Evolutionary conservation across 1,140 invertebrate species (phyloP).

Genomic region (Hyphantria cunea): DNA sequence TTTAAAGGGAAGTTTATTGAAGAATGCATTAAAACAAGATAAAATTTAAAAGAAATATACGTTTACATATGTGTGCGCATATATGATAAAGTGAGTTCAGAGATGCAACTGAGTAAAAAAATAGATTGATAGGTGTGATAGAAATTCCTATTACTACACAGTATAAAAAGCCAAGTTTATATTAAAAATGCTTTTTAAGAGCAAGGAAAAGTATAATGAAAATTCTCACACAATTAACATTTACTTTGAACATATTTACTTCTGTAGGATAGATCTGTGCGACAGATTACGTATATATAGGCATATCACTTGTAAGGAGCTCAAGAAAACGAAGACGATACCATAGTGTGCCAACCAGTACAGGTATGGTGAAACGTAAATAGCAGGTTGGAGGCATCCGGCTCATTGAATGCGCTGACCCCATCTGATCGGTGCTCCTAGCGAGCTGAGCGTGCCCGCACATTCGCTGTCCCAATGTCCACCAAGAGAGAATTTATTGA

Average conservation of each 20-base stretch:
- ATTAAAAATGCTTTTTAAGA: too few relatives aligned
- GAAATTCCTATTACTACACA: too few relatives aligned
- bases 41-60: too few relatives aligned
- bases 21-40: too few relatives aligned
- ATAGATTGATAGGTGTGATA: too few relatives aligned
- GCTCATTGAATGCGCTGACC: constrained; percentile 80
- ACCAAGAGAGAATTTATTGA: constrained; percentile 46
- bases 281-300: constrained; percentile 38
- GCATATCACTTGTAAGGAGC: constrained; percentile 46
- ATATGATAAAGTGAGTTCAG: too few relatives aligned
- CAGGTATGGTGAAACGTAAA: constrained; percentile 77
- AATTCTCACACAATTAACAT: constrained; percentile 1
- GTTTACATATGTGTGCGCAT: too few relatives aligned
- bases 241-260: constrained; percentile 20
- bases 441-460: constrained; percentile 55
- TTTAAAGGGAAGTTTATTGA: not conserved
- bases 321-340: constrained; percentile 63
- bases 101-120: too few relatives aligned
- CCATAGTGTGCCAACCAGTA: constrained; percentile 76
- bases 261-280: constrained; percentile 15
- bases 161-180: too few relatives aligned
- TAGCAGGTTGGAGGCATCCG: constrained; percentile 78
- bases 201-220: too few relatives aligned
- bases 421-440: constrained; percentile 73
- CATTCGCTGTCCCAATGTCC: constrained; percentile 63